These are phyloP conservation scores for Drosophila kuntzei DNA, from an alignment of 2,888 invertebrate genomes.

Conservation along the genomic window DNA sequence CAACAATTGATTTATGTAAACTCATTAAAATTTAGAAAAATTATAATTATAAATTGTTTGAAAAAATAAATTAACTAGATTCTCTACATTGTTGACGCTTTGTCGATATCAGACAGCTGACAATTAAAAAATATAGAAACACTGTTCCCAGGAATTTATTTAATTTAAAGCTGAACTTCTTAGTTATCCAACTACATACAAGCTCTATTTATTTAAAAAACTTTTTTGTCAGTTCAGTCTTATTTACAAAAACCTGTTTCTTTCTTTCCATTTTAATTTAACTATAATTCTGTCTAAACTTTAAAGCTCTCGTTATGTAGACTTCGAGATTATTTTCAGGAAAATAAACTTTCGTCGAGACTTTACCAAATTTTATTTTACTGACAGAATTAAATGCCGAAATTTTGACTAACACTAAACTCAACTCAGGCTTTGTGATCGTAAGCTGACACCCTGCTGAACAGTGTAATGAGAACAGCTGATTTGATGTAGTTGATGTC, in stretches of 20 bases:
- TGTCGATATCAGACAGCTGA: not conserved
- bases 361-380: not conserved
- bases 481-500: constrained; percentile 17
- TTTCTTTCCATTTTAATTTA: not conserved
- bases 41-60: not conserved
- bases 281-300: not conserved
- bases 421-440: too few species aligned
- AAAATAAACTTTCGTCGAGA: not conserved
- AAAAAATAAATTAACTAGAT: not conserved
- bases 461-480: constrained; percentile 42
- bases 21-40: not conserved
- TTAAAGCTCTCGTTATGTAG: too few species aligned
- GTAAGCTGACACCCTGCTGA: not conserved
- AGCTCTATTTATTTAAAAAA: too few species aligned
- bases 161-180: too few species aligned
- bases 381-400: not conserved
- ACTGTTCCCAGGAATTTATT: too few species aligned
- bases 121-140: too few species aligned
- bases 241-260: too few species aligned
- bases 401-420: not conserved
- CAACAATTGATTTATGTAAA: not conserved
- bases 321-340: too few species aligned
- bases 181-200: too few species aligned
- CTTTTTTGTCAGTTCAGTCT: too few species aligned
- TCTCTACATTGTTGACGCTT: not conserved